A percentile compares a stretch with the other conserved stretches of the same genome.
These are phyloP conservation scores for Hylaeus volcanicus DNA, from an alignment of 1,140 invertebrate species.

Conservation along the genomic window DNA sequence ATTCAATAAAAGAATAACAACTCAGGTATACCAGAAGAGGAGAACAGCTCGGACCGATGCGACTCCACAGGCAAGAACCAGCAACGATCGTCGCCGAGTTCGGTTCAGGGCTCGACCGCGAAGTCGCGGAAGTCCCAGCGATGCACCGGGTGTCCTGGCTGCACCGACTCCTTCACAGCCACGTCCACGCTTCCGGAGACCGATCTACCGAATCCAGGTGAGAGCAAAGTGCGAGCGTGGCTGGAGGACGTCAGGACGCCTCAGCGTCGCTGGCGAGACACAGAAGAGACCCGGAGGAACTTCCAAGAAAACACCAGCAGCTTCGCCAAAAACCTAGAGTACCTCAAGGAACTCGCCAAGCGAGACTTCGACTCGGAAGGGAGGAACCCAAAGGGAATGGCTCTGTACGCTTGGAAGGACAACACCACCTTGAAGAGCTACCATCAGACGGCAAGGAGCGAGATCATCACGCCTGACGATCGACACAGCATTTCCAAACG, in stretches of 20 bases:
- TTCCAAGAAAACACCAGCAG: conserved; percentile 68
- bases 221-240: conserved; percentile 89
- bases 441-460: conserved; percentile 70
- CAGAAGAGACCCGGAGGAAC: conserved; percentile 56
- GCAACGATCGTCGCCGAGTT: conserved; percentile 69
- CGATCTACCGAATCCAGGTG: conserved; percentile 76
- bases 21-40: conserved; percentile 89
- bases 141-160: conserved; percentile 86
- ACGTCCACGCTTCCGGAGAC: conserved; percentile 56
- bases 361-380: conserved; percentile 59
- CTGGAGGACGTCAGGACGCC: conserved; percentile 84
- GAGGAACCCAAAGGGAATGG: conserved; percentile 27
- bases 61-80: conserved; percentile 65
- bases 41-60: conserved; percentile 72
- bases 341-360: conserved; percentile 68
- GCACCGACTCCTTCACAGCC: conserved; percentile 73
- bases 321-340: conserved; percentile 68
- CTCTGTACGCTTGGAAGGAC: conserved; percentile 64
- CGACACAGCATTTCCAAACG: conserved; percentile 65
- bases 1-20: neutral
- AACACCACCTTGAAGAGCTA: conserved; percentile 68
- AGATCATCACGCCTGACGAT: conserved; percentile 74
- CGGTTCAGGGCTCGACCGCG: conserved; percentile 56
- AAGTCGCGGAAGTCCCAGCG: conserved; percentile 69
- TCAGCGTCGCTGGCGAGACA: conserved; percentile 68